A percentile compares a stretch with the other conserved stretches of the same genome.
Evolutionary conservation across 2,888 invertebrate genomes (phyloP).

Genomic region (Oscheius myriophilus): DNA sequence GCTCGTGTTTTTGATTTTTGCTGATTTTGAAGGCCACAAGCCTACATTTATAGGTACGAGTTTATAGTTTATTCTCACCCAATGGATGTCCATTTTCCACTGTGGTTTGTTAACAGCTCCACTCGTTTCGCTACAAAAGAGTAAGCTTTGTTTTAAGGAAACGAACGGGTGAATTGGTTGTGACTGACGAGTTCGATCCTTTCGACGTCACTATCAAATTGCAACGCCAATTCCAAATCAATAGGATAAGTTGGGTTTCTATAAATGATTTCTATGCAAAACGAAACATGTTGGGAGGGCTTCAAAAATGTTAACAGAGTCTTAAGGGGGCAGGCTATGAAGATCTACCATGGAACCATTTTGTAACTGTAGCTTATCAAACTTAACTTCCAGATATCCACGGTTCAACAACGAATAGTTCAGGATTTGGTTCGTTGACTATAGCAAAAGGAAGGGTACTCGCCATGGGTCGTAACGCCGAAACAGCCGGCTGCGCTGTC

Average conservation of each 20-base stretch:
- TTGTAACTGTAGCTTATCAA: no score
- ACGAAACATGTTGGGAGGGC: neutral
- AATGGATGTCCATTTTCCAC: slow-evolving; percentile 32
- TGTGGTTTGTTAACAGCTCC: slow-evolving; percentile 20
- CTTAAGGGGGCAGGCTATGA: no score
- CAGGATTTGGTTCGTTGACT: neutral
- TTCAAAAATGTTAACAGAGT: no score
- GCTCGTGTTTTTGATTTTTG: slow-evolving; percentile 43
- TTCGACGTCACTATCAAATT: slow-evolving; percentile 45
- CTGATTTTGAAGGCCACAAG: slow-evolving; percentile 44
- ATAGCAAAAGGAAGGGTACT: slow-evolving; percentile 10
- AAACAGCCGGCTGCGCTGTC: neutral
- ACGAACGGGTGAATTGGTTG: slow-evolving; percentile 50
- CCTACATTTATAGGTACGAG: slow-evolving; percentile 21
- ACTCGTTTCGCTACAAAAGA: neutral
- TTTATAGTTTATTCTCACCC: slow-evolving; percentile 22
- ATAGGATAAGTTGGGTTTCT: slow-evolving; percentile 40
- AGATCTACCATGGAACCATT: no score
- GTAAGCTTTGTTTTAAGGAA: neutral
- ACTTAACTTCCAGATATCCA: slow-evolving; percentile 54
- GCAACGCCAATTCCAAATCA: slow-evolving; percentile 39
- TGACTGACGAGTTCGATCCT: slow-evolving; percentile 54
- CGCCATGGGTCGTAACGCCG: neutral
- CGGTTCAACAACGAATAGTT: slow-evolving; percentile 27
- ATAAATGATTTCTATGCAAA: neutral